Base-by-base conservation (phyloP, 1,140 invertebrate genomes). In the Papilio helenus region DNA sequence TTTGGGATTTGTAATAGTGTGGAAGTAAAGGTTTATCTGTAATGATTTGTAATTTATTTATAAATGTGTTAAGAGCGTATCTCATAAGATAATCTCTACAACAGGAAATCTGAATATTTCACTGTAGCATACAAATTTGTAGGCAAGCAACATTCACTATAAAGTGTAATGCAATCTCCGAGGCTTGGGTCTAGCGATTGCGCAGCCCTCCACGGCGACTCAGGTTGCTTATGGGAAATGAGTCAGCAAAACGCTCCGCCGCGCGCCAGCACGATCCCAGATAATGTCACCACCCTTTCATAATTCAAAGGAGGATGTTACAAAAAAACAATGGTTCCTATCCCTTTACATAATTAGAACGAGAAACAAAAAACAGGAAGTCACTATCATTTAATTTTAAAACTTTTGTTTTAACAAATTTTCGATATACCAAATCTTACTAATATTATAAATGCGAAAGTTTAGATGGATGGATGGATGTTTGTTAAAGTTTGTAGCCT, bases 81-180 rank as follows among this genome's bases (percentile, higher is more conserved):
- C n/a, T 9, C 10, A 61, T 26, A 14, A 61, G 58, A 61, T 29
- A 16, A 68, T 16, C 5, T 29, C 26, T 4, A 18, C 14, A 61
- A 9, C 23, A 61, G 20, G 26, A 68, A 16, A 12, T 68, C 26
- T 12, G 2, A 16, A 68, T 68, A 68, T 68, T 68, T 29, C 3
- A 14, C 20, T 68, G 20, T 23, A 26, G 20, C 20, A 3, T 14
- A 61, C 10, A 61, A 61, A 61, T 61, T 61, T 61, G 58, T 76
- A 76, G 74, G 76, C 20, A 23, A 77, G 51, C 51, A 77, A 77
- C 76, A 77, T 77, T 77, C 51, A 65, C 76, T 42, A 58, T 77
- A 77, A 77, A 77, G 55, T 42, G 55, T 77, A 77, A 77, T 77
- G 76, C 76, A 77, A 77, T 77, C 76, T 42, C 51, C 55, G 39